These are phyloP conservation scores for Pygoscelis adeliae DNA, from an alignment of 2,113 vertebrate genomes.

Conservation along the genomic window DNA sequence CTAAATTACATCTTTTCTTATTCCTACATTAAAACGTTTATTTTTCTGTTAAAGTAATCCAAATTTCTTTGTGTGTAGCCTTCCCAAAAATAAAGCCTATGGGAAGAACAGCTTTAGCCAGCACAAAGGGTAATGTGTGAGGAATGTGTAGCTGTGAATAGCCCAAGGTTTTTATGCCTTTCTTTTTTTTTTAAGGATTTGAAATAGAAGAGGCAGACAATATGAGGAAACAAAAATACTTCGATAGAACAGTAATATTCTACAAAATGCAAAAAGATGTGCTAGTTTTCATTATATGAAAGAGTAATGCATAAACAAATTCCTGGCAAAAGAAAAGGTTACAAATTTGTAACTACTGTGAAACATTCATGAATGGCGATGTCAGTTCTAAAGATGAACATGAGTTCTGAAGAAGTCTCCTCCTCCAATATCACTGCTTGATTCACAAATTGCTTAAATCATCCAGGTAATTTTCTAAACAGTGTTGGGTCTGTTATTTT, in stretches of 20 bases:
- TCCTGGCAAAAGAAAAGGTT: neutral
- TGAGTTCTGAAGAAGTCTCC: neutral
- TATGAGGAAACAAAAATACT: neutral
- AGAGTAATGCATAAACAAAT: neutral
- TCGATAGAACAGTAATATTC: neutral
- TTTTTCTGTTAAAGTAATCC: neutral
- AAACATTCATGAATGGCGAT: neutral
- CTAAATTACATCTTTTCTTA: neutral
- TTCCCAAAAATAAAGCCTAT: constrained; percentile 2
- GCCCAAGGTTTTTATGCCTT: neutral
- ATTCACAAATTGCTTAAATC: neutral
- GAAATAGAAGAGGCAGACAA: neutral
- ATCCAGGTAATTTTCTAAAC: neutral
- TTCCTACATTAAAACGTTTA: neutral
- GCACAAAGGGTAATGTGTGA: neutral
- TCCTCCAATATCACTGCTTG: neutral
- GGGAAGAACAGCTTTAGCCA: constrained; percentile 13
- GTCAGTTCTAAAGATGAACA: neutral
- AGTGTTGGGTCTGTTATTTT: neutral
- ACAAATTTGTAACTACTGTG: neutral
- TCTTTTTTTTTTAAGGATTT: neutral
- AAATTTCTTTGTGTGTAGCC: neutral
- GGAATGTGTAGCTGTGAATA: neutral
- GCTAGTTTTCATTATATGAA: neutral
- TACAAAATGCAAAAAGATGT: neutral